phyloP scores from a whole-genome alignment of 2,113 vertebrate species.

The Otolemur garnettii region DNA sequence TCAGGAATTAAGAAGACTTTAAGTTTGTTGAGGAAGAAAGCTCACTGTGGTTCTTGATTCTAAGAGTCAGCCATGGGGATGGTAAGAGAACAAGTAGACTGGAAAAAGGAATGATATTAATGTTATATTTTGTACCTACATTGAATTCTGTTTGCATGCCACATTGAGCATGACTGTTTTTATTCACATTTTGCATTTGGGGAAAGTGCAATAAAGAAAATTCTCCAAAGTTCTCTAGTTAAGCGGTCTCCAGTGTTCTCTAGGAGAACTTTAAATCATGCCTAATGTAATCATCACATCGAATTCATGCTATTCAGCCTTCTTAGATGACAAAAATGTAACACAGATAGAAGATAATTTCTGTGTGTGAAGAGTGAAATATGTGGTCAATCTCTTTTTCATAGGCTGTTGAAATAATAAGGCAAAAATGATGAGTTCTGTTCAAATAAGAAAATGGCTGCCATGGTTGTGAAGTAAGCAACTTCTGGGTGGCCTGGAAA shows the following conservation, averaged over 20 bases:
- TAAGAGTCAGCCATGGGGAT: neutral
- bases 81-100: neutral
- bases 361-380: neutral
- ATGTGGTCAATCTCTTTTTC: neutral
- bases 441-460: neutral
- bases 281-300: neutral
- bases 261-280: neutral
- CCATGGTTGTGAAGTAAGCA: neutral
- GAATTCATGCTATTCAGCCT: neutral
- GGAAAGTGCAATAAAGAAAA: neutral
- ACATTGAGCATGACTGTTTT: neutral
- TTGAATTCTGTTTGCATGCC: neutral
- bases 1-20: neutral
- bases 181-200: conserved; percentile 16
- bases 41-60: neutral
- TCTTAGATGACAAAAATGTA: neutral
- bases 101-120: neutral
- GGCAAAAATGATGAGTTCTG: neutral
- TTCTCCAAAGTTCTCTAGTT: neutral
- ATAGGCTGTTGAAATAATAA: neutral
- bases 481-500: rapidly evolving
- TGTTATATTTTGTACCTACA: neutral
- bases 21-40: neutral
- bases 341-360: neutral
- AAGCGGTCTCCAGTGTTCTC: neutral